phyloP scores from a whole-genome alignment of 2,888 invertebrate genomes.

The Tiphia femorata region DNA sequence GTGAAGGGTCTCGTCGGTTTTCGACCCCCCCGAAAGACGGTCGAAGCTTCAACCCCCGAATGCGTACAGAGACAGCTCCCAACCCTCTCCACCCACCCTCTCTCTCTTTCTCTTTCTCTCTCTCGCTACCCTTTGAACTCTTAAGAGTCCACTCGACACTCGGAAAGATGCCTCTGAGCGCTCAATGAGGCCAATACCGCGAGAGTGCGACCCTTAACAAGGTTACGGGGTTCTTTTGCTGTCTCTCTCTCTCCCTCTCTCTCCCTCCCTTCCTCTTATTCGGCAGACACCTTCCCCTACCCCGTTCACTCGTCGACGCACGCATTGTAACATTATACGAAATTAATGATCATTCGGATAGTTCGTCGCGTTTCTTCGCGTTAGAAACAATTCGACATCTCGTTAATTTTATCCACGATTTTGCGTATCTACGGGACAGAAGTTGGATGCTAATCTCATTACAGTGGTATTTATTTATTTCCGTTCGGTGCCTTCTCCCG shows the following conservation, averaged over 20 bases:
- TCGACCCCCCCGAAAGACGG: slow-evolving; percentile 22
- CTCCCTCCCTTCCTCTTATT: slow-evolving; percentile 6
- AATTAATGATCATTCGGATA: no score
- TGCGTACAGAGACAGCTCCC: no score
- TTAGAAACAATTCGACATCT: no score
- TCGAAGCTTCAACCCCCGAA: slow-evolving; percentile 6
- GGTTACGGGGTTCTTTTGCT: slow-evolving; percentile 54
- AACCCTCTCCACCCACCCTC: slow-evolving; percentile 23
- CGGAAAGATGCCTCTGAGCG: slow-evolving; percentile 52
- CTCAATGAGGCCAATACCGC: slow-evolving; percentile 61
- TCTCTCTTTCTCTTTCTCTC: no score
- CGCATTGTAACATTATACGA: no score
- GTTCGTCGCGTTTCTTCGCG: no score
- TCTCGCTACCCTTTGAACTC: slow-evolving; percentile 44
- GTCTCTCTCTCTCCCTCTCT: slow-evolving; percentile 14
- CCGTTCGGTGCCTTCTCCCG: background rate
- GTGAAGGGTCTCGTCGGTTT: slow-evolving; percentile 13
- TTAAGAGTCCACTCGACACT: slow-evolving; percentile 51
- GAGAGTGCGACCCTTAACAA: slow-evolving; percentile 61
- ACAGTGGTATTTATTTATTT: no score
- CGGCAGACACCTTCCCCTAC: background rate
- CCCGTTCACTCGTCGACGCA: background rate
- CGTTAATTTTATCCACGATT: no score
- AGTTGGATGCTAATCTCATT: no score
- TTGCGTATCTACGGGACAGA: no score